Conservation (phyloP, 2,797 vertebrate species). For the Alectoris magna region DNA sequence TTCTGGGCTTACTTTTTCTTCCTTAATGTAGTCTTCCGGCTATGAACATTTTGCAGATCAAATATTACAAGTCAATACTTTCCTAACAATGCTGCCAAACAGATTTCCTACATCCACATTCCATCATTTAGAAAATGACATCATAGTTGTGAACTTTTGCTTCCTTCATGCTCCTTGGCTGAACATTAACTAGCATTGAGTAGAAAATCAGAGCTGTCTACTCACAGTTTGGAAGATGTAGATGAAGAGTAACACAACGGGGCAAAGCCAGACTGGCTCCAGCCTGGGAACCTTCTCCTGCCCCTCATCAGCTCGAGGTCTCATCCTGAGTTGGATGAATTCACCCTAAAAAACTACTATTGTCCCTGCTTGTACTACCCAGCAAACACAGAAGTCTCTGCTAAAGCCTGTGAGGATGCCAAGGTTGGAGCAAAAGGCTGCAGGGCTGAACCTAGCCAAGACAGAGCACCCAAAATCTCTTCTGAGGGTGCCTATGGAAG, state of each 20-base stretch:
- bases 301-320: fast-evolving
- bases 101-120: neutral
- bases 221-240: neutral
- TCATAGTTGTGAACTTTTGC: neutral
- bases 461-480: neutral
- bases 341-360: neutral
- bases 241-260: neutral
- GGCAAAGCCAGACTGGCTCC: neutral
- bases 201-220: neutral
- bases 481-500: neutral
- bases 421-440: neutral
- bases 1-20: neutral
- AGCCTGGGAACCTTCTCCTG: neutral
- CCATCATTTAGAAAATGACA: neutral
- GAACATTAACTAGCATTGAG: neutral
- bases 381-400: neutral
- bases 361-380: neutral
- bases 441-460: neutral
- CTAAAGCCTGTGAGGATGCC: neutral
- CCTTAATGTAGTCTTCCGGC: neutral
- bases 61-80: neutral
- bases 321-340: neutral
- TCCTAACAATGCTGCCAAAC: neutral
- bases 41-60: neutral
- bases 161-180: neutral